A percentile compares a stretch with the other conserved stretches of the same genome.
These are phyloP conservation scores for Oryzias curvinotus DNA, from an alignment of 2,113 vertebrate species.

Conservation along the genomic window DNA sequence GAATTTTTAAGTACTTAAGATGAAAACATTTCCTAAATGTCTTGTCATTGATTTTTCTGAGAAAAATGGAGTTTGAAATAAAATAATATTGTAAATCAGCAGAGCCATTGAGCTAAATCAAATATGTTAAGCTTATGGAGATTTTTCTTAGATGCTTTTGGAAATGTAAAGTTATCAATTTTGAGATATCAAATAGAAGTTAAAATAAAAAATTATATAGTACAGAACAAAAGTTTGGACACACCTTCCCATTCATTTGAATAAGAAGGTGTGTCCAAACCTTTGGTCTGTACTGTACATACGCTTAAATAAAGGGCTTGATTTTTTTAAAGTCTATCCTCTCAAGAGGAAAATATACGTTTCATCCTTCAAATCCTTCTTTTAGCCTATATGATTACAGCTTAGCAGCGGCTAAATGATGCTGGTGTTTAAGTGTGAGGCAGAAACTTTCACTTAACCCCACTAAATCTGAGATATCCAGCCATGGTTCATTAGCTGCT, in stretches of 20 bases:
- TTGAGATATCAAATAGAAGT: no score
- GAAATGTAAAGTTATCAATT: no score
- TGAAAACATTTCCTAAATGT: neutral
- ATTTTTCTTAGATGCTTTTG: no score
- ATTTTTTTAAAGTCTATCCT: neutral
- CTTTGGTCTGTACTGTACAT: no score
- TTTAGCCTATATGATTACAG: constrained; percentile 1
- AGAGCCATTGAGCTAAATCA: neutral
- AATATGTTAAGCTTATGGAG: no score
- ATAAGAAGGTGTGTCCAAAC: no score
- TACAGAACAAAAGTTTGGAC: no score
- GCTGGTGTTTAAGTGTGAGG: constrained; percentile 1
- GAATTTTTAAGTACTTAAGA: no score
- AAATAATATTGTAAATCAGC: neutral
- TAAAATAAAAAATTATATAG: no score
- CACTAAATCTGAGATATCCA: constrained; percentile 28
- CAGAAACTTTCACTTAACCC: constrained; percentile 17
- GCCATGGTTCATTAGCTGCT: constrained; percentile 11
- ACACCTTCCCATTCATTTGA: no score
- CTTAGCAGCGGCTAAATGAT: neutral
- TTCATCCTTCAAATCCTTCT: constrained; percentile 10
- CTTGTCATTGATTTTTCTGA: neutral
- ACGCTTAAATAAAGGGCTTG: no score
- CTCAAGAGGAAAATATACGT: constrained; percentile 10
- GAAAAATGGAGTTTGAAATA: no score